Evolutionary conservation across 2,888 invertebrate genomes (phyloP).

Genomic region (Pandemis corylana): DNA sequence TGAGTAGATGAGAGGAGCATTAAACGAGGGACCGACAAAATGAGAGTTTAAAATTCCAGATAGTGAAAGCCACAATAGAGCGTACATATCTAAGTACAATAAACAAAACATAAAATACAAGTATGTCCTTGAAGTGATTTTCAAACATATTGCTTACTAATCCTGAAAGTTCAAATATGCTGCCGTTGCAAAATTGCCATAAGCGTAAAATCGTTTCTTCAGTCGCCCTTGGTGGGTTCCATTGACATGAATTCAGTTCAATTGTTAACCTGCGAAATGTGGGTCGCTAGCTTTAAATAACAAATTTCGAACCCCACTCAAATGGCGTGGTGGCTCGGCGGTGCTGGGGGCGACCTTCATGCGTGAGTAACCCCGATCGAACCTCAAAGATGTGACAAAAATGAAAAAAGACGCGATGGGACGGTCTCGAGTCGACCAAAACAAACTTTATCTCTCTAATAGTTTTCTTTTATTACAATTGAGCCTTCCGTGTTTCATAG

Average conservation of each 20-base stretch:
- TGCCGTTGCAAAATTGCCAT: too few relatives aligned
- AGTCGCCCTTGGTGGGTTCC: not conserved
- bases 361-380: constrained; percentile 20
- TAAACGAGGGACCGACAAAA: too few relatives aligned
- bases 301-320: constrained; percentile 46
- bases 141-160: too few relatives aligned
- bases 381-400: not conserved
- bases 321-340: constrained; percentile 26
- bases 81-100: too few relatives aligned
- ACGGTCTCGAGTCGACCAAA: not conserved
- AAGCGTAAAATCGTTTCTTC: not conserved
- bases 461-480: too few relatives aligned
- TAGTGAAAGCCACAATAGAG: too few relatives aligned
- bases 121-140: too few relatives aligned
- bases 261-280: constrained; percentile 59
- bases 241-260: constrained; percentile 56
- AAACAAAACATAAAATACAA: too few relatives aligned
- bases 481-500: too few relatives aligned
- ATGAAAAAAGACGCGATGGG: not conserved
- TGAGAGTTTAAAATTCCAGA: too few relatives aligned
- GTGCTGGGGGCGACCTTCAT: constrained; percentile 21
- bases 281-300: constrained; percentile 54
- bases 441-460: not conserved
- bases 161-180: too few relatives aligned
- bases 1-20: too few relatives aligned